phyloP scores from a whole-genome alignment of 2,888 invertebrate genomes.

The Pelosia muscerda region DNA sequence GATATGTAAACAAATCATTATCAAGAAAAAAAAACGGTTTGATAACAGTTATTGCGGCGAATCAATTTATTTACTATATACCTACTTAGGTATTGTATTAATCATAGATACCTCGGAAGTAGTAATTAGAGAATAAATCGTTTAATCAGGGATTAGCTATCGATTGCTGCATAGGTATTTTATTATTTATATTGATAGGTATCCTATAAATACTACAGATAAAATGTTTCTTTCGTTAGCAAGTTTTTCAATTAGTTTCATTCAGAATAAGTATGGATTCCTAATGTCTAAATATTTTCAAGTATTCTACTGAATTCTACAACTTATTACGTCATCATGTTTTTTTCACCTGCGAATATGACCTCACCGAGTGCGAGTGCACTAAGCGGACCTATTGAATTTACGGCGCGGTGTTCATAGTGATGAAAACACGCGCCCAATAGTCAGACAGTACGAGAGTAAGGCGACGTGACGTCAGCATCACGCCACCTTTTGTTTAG shows the following conservation, averaged over 20 bases:
- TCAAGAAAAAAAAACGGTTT: slow-evolving; percentile 36
- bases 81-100: slow-evolving; percentile 29
- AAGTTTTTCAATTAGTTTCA: not conserved
- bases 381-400: slow-evolving; percentile 44
- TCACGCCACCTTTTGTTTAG: slow-evolving; percentile 86
- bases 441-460: slow-evolving; percentile 73
- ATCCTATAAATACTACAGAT: not conserved
- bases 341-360: slow-evolving; percentile 43
- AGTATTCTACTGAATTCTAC: slow-evolving; percentile 3
- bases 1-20: slow-evolving; percentile 45
- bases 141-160: slow-evolving; percentile 6
- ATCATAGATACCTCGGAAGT: slow-evolving; percentile 38
- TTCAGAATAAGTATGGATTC: not conserved
- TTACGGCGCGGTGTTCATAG: slow-evolving; percentile 48
- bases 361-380: slow-evolving; percentile 53
- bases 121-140: slow-evolving; percentile 27
- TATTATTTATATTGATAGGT: not conserved
- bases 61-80: slow-evolving; percentile 17
- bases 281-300: not conserved
- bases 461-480: slow-evolving; percentile 84
- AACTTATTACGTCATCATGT: slow-evolving; percentile 38
- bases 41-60: slow-evolving; percentile 27
- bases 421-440: slow-evolving; percentile 66
- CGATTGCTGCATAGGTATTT: not conserved
- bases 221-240: not conserved